Evolutionary conservation across 2,797 vertebrate genomes (phyloP).

Genomic region (Forpus xanthops): DNA sequence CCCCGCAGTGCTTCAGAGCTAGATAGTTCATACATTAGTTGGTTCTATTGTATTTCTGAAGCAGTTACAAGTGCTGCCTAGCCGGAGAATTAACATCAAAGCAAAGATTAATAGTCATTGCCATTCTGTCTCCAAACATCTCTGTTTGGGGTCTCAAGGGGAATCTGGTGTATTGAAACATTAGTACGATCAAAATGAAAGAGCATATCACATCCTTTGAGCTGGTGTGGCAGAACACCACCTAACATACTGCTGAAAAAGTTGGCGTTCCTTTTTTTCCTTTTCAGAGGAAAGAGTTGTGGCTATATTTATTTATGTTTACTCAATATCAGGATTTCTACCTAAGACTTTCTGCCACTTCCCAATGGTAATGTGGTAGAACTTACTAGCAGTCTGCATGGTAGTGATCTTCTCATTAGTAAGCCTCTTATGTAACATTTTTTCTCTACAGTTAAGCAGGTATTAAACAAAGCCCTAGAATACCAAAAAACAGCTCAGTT

Average conservation of each 20-base stretch:
- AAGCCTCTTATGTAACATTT: neutral
- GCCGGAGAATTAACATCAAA: constrained; percentile 47
- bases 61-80: constrained; percentile 38
- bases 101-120: constrained; percentile 33
- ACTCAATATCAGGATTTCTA: neutral
- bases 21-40: constrained; percentile 2
- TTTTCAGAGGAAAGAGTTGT: neutral
- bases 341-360: neutral
- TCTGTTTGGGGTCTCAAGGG: constrained; percentile 20
- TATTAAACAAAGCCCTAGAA: neutral
- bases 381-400: neutral
- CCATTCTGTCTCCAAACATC: constrained; percentile 21
- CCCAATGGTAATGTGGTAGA: neutral
- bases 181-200: constrained; percentile 10
- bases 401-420: neutral
- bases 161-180: constrained; percentile 1
- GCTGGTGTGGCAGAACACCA: neutral
- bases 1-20: constrained; percentile 17
- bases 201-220: neutral
- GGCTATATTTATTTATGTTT: neutral
- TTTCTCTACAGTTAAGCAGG: neutral
- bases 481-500: neutral
- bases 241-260: constrained; percentile 4
- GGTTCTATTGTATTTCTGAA: constrained; percentile 36
- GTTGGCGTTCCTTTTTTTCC: neutral